Evolutionary conservation across 2,113 vertebrate species (phyloP).

Genomic region (Monopterus albus): DNA sequence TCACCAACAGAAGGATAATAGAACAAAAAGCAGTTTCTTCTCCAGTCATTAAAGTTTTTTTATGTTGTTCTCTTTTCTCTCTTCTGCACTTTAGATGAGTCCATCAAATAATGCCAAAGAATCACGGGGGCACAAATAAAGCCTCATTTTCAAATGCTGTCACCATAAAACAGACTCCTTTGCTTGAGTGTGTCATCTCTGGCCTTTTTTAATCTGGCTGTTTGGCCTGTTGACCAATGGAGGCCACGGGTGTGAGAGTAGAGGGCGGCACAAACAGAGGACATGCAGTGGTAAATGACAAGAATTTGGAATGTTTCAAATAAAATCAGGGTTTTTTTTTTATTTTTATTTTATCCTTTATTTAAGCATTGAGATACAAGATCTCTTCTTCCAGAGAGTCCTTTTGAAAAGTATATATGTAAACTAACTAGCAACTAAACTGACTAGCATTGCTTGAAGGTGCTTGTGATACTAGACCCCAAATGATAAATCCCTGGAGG

Average conservation of each 20-base stretch:
- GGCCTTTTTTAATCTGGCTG: constrained; percentile 15
- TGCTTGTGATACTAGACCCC: constrained; percentile 67
- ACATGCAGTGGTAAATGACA: constrained; percentile 19
- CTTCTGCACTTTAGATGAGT: constrained; percentile 63
- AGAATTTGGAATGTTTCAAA: constrained; percentile 44
- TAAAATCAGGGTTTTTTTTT: constrained; percentile 42
- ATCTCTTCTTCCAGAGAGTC: no score
- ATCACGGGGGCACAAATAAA: constrained; percentile 42
- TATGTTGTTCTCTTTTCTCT: constrained; percentile 63
- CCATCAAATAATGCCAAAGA: constrained; percentile 71
- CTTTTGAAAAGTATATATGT: no score
- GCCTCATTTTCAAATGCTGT: constrained; percentile 45
- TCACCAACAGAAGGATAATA: constrained; percentile 78
- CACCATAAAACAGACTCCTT: constrained; percentile 17
- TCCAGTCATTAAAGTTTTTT: constrained; percentile 75
- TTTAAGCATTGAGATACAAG: no score
- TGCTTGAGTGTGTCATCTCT: constrained; percentile 15
- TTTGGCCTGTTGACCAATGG: constrained; percentile 19
- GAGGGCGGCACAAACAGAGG: background rate
- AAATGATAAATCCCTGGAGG: constrained; percentile 66
- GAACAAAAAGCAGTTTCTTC: constrained; percentile 80
- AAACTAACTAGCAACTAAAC: no score
- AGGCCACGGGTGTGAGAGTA: background rate
- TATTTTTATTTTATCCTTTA: no score
- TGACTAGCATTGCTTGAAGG: constrained; percentile 66